Conservation (phyloP, 2,888 invertebrate species). For the Lymantria monacha region DNA sequence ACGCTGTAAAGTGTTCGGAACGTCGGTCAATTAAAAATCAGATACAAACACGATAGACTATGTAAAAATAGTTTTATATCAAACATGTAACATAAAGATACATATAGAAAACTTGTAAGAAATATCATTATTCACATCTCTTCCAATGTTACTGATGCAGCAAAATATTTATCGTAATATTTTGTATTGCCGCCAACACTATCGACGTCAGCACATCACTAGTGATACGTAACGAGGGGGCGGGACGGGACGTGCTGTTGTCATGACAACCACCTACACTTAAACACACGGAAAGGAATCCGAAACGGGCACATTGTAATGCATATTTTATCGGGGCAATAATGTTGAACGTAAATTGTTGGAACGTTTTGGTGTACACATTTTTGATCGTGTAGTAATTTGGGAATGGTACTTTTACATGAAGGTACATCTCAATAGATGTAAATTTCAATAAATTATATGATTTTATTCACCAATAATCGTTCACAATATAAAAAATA, state of each 20-base stretch:
- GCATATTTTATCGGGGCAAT: slow-evolving; percentile 1
- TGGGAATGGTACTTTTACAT: not conserved
- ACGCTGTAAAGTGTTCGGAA: no score
- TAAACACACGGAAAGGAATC: slow-evolving; percentile 15
- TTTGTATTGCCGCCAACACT: not conserved
- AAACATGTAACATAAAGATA: no score
- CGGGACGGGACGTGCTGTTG: slow-evolving; percentile 41
- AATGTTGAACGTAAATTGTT: not conserved
- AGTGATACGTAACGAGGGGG: slow-evolving; percentile 33
- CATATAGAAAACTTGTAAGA: no score
- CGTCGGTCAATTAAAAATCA: no score
- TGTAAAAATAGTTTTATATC: no score
- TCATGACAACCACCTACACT: slow-evolving; percentile 32
- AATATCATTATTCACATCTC: no score
- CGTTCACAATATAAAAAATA: no score
- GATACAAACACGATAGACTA: no score
- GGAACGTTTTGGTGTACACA: not conserved
- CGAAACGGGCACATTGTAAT: not conserved
- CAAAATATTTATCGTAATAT: not conserved
- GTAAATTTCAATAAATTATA: no score
- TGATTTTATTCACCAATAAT: no score
- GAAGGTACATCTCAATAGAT: no score
- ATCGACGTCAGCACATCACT: slow-evolving; percentile 39
- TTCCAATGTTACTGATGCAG: not conserved
- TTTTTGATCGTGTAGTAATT: not conserved